phyloP scores from a whole-genome alignment of 2,113 vertebrate species.

The Microcebus jonahi region DNA sequence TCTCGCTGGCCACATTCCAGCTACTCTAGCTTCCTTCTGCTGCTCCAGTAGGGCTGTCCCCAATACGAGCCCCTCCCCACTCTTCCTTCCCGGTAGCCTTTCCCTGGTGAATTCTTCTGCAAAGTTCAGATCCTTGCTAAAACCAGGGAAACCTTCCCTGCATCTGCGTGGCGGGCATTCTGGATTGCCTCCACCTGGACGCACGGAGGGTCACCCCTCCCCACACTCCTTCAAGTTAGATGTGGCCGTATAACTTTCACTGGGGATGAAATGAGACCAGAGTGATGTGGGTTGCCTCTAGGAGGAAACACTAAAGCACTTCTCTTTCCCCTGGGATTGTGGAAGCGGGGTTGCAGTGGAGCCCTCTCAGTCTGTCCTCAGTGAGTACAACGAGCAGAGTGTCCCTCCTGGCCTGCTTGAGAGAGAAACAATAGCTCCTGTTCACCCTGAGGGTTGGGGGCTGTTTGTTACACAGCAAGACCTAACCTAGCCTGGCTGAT shows the following conservation, averaged over 20 bases:
- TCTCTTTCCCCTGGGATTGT: neutral
- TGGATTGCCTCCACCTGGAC: neutral
- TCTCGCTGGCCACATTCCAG: neutral
- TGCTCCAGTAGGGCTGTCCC: accelerated
- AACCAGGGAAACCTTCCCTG: neutral
- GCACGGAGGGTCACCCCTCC: neutral
- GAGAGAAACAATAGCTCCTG: neutral
- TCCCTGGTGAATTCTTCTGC: neutral
- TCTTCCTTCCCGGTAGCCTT: neutral
- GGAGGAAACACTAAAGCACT: neutral
- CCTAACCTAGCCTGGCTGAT: neutral
- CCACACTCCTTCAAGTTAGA: neutral
- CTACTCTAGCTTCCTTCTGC: neutral
- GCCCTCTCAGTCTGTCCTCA: neutral
- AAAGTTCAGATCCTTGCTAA: neutral
- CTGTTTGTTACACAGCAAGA: slow-evolving; percentile 1
- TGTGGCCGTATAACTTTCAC: neutral
- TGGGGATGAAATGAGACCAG: neutral
- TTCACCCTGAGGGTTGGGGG: neutral
- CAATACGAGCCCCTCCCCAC: neutral
- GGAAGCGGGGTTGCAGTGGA: neutral
- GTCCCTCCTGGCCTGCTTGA: neutral
- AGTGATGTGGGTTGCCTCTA: neutral
- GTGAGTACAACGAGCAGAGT: neutral
- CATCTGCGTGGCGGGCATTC: neutral